Percentiles rank a stretch among this genome's conserved stretches.
Conservation (phyloP, 2,797 vertebrate species). For the Morus bassanus region DNA sequence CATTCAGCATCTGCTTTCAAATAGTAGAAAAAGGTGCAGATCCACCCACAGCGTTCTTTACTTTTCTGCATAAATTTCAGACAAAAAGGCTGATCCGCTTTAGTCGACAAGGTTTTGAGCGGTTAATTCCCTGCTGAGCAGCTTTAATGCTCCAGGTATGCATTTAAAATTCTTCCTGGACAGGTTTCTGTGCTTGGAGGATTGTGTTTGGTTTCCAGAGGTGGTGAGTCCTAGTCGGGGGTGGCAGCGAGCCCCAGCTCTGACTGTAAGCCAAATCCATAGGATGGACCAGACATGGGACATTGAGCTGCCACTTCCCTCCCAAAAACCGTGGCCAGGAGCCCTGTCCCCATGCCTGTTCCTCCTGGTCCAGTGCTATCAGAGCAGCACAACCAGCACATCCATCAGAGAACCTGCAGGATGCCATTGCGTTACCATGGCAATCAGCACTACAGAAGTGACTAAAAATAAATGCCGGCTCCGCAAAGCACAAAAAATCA, state of each 20-base stretch:
- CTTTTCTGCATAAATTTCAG: neutral
- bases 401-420: rapidly evolving
- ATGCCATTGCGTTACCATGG: neutral
- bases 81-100: neutral
- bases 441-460: neutral
- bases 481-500: neutral
- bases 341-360: neutral
- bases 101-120: neutral
- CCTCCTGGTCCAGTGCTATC: neutral
- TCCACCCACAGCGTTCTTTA: rapidly evolving
- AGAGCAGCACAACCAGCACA: neutral
- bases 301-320: rapidly evolving
- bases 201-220: neutral
- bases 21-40: neutral
- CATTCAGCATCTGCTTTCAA: neutral
- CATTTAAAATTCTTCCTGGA: neutral
- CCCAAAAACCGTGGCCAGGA: rapidly evolving
- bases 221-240: rapidly evolving
- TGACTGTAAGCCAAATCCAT: rapidly evolving
- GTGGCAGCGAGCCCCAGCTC: neutral
- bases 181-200: neutral
- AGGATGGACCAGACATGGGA: rapidly evolving
- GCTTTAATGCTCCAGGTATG: neutral
- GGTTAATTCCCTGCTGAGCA: neutral
- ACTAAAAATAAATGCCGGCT: constrained; percentile 17